phyloP scores from a whole-genome alignment of 92 coral and sea anemone species.

The Palythoa heliodiscus region DNA sequence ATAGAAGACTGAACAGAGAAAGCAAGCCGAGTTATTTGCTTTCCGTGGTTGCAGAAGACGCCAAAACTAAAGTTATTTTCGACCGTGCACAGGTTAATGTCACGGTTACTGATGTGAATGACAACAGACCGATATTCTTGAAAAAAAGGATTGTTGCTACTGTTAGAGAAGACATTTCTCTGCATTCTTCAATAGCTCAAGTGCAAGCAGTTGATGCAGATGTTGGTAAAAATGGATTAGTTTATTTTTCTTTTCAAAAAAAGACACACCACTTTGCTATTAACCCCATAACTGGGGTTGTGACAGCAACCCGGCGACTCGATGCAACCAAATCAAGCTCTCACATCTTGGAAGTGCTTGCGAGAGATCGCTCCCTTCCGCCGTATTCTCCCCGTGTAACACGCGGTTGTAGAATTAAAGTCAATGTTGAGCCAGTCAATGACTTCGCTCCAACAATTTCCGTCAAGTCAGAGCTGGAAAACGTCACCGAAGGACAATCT shows the following conservation, averaged over 20 bases:
- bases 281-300: conserved; percentile 83
- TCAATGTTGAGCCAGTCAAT: conserved; percentile 74
- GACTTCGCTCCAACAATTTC: conserved; percentile 76
- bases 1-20: conserved; percentile 70
- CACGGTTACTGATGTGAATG: conserved; percentile 71
- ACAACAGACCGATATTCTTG: conserved; percentile 78
- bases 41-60: conserved; percentile 72
- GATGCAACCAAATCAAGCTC: conserved; percentile 50
- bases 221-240: conserved; percentile 78
- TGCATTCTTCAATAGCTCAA: conserved; percentile 77
- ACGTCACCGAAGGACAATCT: conserved; percentile 57
- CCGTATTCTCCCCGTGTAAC: conserved; percentile 56
- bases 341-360: conserved; percentile 63
- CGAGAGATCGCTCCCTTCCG: conserved; percentile 68
- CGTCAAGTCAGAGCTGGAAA: conserved; percentile 59
- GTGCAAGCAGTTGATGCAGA: conserved; percentile 82
- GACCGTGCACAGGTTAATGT: conserved; percentile 77
- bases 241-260: conserved; percentile 76
- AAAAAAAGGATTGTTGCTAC: conserved; percentile 57
- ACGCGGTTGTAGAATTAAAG: conserved; percentile 62
- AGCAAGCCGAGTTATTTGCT: conserved; percentile 63
- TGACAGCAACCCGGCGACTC: conserved; percentile 73
- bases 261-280: conserved; percentile 79
- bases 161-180: conserved; percentile 76
- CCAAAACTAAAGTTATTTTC: conserved; percentile 56